A percentile compares a stretch with the other conserved stretches of the same genome.
These are phyloP conservation scores for Podarcis cretensis DNA, from an alignment of 2,113 vertebrate species.

Conservation along the genomic window DNA sequence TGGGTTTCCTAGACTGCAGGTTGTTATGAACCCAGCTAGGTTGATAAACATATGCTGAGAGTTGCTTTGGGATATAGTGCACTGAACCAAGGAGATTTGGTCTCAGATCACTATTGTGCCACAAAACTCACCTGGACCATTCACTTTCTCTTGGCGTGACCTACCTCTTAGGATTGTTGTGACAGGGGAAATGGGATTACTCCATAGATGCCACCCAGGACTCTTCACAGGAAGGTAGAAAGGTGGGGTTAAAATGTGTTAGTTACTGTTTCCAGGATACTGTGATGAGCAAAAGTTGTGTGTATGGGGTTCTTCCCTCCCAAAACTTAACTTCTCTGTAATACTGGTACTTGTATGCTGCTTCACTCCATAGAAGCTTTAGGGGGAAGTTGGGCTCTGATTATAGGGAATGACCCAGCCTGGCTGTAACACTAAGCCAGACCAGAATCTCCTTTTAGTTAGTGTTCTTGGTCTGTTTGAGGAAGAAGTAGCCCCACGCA, in stretches of 20 bases:
- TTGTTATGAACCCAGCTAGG: conserved; percentile 33
- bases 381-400: no score
- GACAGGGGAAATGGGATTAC: neutral
- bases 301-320: no score
- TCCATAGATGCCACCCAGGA: neutral
- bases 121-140: neutral
- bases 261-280: neutral
- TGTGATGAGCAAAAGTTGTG: neutral
- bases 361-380: no score
- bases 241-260: neutral
- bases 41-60: conserved; percentile 42
- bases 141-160: neutral
- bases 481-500: neutral
- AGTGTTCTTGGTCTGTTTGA: neutral
- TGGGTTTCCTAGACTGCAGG: conserved; percentile 44
- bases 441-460: neutral
- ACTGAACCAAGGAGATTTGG: neutral
- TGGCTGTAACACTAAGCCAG: no score
- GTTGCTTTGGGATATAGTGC: neutral
- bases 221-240: neutral
- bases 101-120: neutral
- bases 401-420: no score
- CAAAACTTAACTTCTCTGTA: no score
- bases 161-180: neutral
- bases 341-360: no score